phyloP scores from a whole-genome alignment of 2,113 vertebrate species.

The Elgaria multicarinata region DNA sequence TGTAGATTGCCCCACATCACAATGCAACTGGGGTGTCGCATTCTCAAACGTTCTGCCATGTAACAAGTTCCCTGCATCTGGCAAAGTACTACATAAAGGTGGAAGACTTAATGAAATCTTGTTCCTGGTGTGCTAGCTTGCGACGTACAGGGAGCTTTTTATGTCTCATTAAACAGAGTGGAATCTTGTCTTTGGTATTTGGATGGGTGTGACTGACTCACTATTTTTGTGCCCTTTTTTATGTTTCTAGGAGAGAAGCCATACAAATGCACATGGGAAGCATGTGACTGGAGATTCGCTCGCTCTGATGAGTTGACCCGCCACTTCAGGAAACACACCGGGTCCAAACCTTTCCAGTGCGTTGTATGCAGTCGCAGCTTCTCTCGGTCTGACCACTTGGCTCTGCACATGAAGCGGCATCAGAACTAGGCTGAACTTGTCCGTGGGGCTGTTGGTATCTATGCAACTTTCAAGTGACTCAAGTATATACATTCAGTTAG shows the following conservation, averaged over 20 bases:
- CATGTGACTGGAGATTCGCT: slow-evolving; percentile 96
- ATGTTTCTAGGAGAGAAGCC: slow-evolving; percentile 91
- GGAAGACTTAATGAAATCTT: too few relatives aligned
- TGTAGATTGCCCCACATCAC: too few relatives aligned
- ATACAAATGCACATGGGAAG: slow-evolving; percentile 96
- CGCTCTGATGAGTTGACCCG: slow-evolving; percentile 96
- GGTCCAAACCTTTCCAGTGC: slow-evolving; percentile 98
- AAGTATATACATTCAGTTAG: slow-evolving; percentile 11
- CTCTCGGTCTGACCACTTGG: slow-evolving; percentile 97
- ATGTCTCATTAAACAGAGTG: accelerated
- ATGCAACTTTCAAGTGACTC: slow-evolving; percentile 67
- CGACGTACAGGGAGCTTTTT: not conserved
- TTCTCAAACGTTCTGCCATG: not conserved
- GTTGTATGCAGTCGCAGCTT: slow-evolving; percentile 93
- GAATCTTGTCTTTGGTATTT: accelerated
- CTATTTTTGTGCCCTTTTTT: not conserved
- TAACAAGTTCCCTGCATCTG: not conserved
- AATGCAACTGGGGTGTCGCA: not conserved
- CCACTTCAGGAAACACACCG: slow-evolving; percentile 97
- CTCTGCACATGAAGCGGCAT: slow-evolving; percentile 98
- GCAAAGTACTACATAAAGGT: not conserved
- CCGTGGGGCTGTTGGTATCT: slow-evolving; percentile 41
- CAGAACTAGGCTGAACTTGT: slow-evolving; percentile 82
- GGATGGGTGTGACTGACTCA: not conserved
- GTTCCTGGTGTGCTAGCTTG: not conserved